Base-by-base conservation (phyloP, 2,797 vertebrate genomes). In the Stomatorhinus walkeri region DNA sequence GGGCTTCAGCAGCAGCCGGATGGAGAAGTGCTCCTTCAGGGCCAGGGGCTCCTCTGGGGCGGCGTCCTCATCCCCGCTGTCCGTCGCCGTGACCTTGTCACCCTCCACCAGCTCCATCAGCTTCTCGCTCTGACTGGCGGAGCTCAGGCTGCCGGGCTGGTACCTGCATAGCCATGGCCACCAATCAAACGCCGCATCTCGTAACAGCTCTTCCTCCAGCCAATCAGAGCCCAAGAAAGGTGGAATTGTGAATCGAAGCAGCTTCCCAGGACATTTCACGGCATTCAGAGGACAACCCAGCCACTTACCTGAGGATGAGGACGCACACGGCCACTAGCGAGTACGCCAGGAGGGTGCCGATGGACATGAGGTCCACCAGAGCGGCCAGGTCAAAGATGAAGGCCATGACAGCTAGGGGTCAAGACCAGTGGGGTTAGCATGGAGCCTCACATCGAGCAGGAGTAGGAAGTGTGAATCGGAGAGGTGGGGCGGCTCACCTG, bases 341-440 rank as follows among this genome's bases (percentile, higher is more conserved):
- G 92, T 99, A 99, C 0, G 98, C 98, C 93, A 99, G 92, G 91
- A 99, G 95, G 0, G 98, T 99, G 84, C 98, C 98, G 0, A 99
- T 98, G 0, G 98, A 99, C 98, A 99, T 99, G 90, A 99, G 97
- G 90, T 99, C 97, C 87, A 99, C 97, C 92, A 99, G 95, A 72
- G 97, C 97, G 5, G 93, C 95, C 92, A 99, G 95, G 91, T 99
- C 97, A 40, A 99, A 96, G 87, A 99, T 93, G 90, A 99, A 96
- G 0, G 98, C 98, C 97, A 99, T 97, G 90, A 98, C 87, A 12
- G 97, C 97, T 98, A 92, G 22, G 92, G 89, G 0, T 5, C 0
- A 0, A 32, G 16, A 64, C 4, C 14, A 7, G 8, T 1, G 36
- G n/a, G 51, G 48, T 56, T 24, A 40, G 9, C 49, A 81, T 7